Evolutionary conservation across 2,113 vertebrate genomes (phyloP).

Genomic region (Procavia capensis): DNA sequence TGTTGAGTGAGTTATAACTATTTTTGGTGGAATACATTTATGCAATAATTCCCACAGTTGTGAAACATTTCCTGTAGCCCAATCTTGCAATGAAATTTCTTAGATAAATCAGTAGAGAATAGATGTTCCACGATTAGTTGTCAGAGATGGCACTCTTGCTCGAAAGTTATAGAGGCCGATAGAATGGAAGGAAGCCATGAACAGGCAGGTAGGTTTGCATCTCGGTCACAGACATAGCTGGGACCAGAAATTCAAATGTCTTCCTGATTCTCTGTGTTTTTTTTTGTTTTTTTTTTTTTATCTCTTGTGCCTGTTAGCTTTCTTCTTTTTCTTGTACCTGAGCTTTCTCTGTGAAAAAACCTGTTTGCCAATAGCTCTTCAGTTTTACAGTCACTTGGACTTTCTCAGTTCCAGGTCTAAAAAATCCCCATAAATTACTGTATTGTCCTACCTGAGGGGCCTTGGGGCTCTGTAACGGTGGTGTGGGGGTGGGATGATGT

Average conservation of each 20-base stretch:
- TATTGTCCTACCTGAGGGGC: background rate
- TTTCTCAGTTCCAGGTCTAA: conserved; percentile 16
- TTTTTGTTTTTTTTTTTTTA: too few species aligned
- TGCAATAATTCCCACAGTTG: conserved; percentile 13
- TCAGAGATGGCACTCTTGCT: background rate
- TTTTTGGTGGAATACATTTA: conserved; percentile 6
- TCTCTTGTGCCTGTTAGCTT: background rate
- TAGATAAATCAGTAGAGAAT: background rate
- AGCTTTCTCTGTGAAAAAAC: background rate
- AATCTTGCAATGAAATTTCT: background rate
- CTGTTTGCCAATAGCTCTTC: background rate
- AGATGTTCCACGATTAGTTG: background rate
- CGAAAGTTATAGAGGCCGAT: background rate
- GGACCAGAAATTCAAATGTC: background rate
- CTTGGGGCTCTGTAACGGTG: background rate
- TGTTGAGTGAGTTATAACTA: background rate
- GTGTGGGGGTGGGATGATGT: background rate
- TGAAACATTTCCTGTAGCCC: background rate
- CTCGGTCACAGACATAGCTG: background rate
- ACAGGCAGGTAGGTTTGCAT: background rate
- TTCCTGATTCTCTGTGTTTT: background rate
- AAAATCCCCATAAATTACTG: background rate
- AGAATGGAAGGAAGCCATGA: background rate
- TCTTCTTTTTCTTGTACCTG: background rate
- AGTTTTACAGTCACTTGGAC: conserved; percentile 16